Evolutionary conservation across 37 sponge, comb jelly and placozoan species (phyloP).

Genomic region (Axinella damicornis): DNA sequence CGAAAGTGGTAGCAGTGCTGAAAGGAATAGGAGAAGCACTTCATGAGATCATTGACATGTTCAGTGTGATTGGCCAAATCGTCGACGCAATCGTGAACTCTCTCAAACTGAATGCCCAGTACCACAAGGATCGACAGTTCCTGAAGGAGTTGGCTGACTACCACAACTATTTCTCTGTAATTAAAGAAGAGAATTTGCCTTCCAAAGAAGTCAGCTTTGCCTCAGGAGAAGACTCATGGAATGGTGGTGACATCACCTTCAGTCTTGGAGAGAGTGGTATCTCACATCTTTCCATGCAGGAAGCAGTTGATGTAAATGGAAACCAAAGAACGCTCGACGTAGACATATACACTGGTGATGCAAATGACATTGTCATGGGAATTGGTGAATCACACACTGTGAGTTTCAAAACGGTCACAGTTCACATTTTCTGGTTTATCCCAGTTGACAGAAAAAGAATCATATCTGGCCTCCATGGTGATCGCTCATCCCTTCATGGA

Average conservation of each 20-base stretch:
- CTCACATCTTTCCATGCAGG: not conserved
- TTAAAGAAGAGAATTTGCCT: not conserved
- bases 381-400: too few species aligned
- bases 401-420: too few species aligned
- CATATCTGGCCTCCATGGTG: too few species aligned
- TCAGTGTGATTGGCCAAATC: constrained; percentile 13
- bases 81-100: constrained; percentile 1
- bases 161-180: constrained; percentile 18
- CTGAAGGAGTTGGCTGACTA: constrained; percentile 16
- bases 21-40: constrained; percentile 32
- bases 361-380: constrained; percentile 22
- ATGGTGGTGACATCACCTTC: constrained; percentile 43
- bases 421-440: too few species aligned
- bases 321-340: not conserved
- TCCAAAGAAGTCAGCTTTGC: constrained; percentile 37
- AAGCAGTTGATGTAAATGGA: constrained; percentile 1
- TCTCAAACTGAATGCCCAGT: constrained; percentile 6
- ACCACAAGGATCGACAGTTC: constrained; percentile 21
- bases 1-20: constrained; percentile 19
- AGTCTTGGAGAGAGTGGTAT: constrained; percentile 7
- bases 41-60: not conserved
- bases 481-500: too few species aligned
- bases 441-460: too few species aligned
- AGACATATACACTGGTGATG: not conserved
- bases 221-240: constrained; percentile 22